Base-by-base conservation (phyloP, 2,113 vertebrate species). In the Serilophus lunatus region DNA sequence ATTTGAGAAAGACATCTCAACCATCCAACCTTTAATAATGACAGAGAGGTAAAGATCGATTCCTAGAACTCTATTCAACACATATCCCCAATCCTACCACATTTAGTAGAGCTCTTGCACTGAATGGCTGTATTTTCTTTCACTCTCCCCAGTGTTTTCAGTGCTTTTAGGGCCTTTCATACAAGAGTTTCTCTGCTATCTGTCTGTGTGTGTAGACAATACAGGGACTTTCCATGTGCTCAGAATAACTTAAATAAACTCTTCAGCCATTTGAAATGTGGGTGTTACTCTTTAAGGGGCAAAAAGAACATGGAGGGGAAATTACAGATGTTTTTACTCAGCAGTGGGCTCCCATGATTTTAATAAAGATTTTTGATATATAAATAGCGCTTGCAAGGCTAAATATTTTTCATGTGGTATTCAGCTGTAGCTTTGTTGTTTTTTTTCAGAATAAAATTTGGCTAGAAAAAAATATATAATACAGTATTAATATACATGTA, bases 281-380 rank as follows among this genome's bases (percentile, higher is more conserved):
- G 81, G 90, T 91, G 90, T 95, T 97, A 71, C 88, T 94, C 90
- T 94, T 95, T 89, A 96, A 88, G 24, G 40, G 54, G 23, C 11
- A 81, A 83, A 92, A 95, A 79, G 61, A 85, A 77, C 64, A 95
- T 88, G 82, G 87, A 88, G 61, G 84, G 80, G 77, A 96, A 95
- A 74, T 84, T 80, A 79, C 96, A 97, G 93, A 95, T 97, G 97
- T 94, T 97, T 97, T 92, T 94, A 92, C 44, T 96, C 91, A 96
- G 69, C 53, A 91, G 47, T 71, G 76, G 81, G 63, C 42, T 91
- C 36, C 84, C 88, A 86, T 93, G 86, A 94, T 97, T 97, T 96
- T 87, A 95, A 96, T 92, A 92, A 96, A 86, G 56, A 91, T 89
- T 95, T 95, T 89, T 77, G 51, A 94, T 96, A 87, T 81, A 97